These are phyloP conservation scores for Caenorhabditis drosophilae DNA, from an alignment of 2,888 invertebrate genomes.

Conservation along the genomic window DNA sequence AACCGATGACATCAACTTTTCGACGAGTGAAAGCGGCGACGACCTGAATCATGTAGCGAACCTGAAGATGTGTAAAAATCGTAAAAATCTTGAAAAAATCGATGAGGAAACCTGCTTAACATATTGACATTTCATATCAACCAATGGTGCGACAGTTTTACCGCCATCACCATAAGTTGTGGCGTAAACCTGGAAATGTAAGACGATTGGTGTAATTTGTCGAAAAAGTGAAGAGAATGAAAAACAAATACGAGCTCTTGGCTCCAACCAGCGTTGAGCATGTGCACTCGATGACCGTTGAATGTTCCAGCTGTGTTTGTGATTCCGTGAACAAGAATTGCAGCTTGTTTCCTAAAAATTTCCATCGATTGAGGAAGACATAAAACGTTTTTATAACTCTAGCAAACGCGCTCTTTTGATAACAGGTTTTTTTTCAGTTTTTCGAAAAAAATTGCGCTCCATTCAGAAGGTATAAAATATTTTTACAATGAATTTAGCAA, in stretches of 20 bases:
- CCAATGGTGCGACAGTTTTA: constrained; percentile 57
- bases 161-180: constrained; percentile 67
- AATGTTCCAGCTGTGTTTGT: constrained; percentile 50
- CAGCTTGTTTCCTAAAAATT: constrained; percentile 45
- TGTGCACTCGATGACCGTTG: constrained; percentile 36
- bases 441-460: no score
- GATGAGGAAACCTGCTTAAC: constrained; percentile 55
- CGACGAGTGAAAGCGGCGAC: constrained; percentile 59
- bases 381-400: constrained; percentile 1
- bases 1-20: constrained; percentile 64
- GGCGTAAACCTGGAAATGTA: constrained; percentile 47
- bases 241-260: constrained; percentile 25
- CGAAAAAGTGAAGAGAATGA: background rate
- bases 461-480: no score
- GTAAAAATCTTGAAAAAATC: background rate
- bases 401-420: no score
- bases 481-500: no score
- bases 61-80: no score
- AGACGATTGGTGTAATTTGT: constrained; percentile 4
- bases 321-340: constrained; percentile 46
- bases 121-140: constrained; percentile 64
- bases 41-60: constrained; percentile 58
- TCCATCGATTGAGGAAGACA: background rate
- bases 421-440: no score
- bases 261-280: constrained; percentile 42